These are phyloP conservation scores for Mus musculus DNA, from an alignment of 2,113 vertebrate genomes.

Conservation along the genomic window GRCm39 chr17:80672501-80673000, in stretches of 20 bases:
- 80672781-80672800: conserved; percentile 97
- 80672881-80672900: conserved; percentile 40
- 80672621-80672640: background rate
- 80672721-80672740: conserved; percentile 97
- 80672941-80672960: background rate
- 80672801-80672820: conserved; percentile 97
- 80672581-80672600: background rate
- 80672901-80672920: conserved; percentile 45
- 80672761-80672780: conserved; percentile 95
- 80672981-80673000: background rate
- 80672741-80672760: conserved; percentile 96
- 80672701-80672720: conserved; percentile 95
- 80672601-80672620: background rate
- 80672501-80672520: background rate
- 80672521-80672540: conserved; percentile 1
- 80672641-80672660: background rate
- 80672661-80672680: conserved; percentile 63
- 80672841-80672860: background rate
- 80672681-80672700: conserved; percentile 86
- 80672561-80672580: background rate
- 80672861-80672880: background rate
- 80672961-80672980: background rate
- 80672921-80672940: background rate
- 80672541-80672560: background rate
- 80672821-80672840: conserved; percentile 92